These are phyloP conservation scores for Pipistrellus pygmaeus DNA, from an alignment of 2,797 vertebrate genomes.

Conservation along the genomic window DNA sequence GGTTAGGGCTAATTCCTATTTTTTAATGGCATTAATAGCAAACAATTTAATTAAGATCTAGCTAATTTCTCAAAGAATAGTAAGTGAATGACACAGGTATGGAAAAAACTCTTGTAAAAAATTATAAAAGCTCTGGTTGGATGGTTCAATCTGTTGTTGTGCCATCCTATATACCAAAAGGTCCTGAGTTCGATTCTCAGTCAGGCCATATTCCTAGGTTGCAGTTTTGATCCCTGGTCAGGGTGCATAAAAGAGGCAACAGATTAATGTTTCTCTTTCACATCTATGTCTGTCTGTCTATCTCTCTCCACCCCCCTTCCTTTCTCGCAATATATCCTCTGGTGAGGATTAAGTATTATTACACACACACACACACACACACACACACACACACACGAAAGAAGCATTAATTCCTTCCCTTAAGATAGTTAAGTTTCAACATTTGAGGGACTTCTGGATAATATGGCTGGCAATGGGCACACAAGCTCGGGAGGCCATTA, in stretches of 20 bases:
- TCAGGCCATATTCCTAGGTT: not conserved
- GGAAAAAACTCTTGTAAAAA: not conserved
- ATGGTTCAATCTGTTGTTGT: not conserved
- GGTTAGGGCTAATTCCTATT: not conserved
- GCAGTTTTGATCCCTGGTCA: not conserved
- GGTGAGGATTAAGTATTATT: not conserved
- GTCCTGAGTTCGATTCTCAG: not conserved
- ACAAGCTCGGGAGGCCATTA: not conserved
- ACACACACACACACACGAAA: no score
- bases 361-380: no score
- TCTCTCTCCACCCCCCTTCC: not conserved
- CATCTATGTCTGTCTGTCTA: not conserved
- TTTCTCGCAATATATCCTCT: not conserved
- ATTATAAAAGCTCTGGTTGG: not conserved
- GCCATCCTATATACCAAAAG: not conserved
- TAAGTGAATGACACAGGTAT: not conserved
- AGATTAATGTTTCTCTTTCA: not conserved
- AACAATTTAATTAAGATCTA: not conserved
- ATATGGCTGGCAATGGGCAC: not conserved
- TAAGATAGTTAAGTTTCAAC: constrained; percentile 35
- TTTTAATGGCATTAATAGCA: constrained; percentile 18
- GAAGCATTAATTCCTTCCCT: not conserved
- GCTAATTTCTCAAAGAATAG: not conserved
- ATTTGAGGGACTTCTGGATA: not conserved
- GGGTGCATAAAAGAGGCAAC: not conserved